phyloP scores from a whole-genome alignment of 2,888 invertebrate genomes.

The Octodonta nipae region DNA sequence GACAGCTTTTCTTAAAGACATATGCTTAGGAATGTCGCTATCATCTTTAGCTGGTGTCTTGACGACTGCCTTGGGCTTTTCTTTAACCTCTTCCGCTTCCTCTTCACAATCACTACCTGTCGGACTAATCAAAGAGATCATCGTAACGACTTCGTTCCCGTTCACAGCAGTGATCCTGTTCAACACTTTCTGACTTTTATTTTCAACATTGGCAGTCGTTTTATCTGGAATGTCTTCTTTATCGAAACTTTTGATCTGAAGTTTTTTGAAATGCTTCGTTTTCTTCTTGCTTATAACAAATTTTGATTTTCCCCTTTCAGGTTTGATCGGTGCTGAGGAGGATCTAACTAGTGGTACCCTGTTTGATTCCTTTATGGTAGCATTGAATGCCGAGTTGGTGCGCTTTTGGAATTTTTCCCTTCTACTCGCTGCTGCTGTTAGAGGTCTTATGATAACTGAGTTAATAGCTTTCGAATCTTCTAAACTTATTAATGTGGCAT shows the following conservation, averaged over 20 bases:
- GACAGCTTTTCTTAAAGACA: conserved; percentile 29
- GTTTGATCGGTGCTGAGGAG: conserved; percentile 27
- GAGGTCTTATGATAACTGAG: conserved; percentile 25
- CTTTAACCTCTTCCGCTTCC: conserved; percentile 26
- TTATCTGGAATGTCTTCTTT: conserved; percentile 2
- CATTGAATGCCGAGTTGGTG: conserved; percentile 30
- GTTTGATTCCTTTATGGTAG: conserved; percentile 18
- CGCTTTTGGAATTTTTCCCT: conserved; percentile 30
- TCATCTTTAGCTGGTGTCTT: conserved; percentile 11
- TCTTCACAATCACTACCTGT: conserved; percentile 51
- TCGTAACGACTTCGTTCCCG: conserved; percentile 43
- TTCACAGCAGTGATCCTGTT: conserved; percentile 20
- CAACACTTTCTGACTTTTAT: conserved; percentile 17
- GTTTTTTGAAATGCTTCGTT: conserved; percentile 20
- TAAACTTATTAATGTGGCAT: background rate
- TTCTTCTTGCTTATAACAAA: conserved; percentile 27
- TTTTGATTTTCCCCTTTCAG: conserved; percentile 22
- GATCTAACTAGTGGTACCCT: conserved; percentile 28
- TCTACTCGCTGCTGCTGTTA: conserved; percentile 27
- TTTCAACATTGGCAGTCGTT: conserved; percentile 7
- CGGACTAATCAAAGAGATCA: conserved; percentile 54
- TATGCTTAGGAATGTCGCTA: conserved; percentile 19
- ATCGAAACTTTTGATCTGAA: too few species aligned
- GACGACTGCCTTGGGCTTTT: conserved; percentile 5
- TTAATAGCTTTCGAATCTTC: conserved; percentile 11